phyloP scores from a whole-genome alignment of 2,797 vertebrate genomes.

The Neoniphon sammara region DNA sequence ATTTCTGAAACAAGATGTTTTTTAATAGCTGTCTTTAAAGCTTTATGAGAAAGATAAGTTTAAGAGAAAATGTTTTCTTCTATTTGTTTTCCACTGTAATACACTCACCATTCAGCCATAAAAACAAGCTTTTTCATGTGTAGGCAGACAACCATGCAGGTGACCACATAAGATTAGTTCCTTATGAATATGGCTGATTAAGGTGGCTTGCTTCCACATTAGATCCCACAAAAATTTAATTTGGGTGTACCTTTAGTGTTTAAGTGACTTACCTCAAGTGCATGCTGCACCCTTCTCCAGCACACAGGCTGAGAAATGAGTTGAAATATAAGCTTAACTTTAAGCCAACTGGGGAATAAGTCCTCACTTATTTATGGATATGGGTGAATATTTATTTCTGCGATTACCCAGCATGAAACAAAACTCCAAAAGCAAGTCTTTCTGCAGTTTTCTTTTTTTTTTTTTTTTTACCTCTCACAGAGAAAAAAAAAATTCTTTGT shows the following conservation, averaged over 20 bases:
- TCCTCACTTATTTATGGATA: constrained; percentile 63
- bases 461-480: constrained; percentile 21
- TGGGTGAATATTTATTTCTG: constrained; percentile 71
- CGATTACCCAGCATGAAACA: constrained; percentile 62
- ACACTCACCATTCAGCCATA: too few relatives aligned
- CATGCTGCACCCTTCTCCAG: constrained; percentile 13
- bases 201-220: background rate
- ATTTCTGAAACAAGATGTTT: background rate
- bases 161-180: background rate
- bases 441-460: too few relatives aligned
- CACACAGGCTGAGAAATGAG: constrained; percentile 38
- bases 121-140: too few relatives aligned
- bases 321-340: constrained; percentile 57
- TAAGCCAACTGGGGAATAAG: constrained; percentile 49
- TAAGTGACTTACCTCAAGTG: constrained; percentile 14
- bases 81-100: too few relatives aligned
- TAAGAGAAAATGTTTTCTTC: background rate
- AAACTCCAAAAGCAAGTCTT: constrained; percentile 55
- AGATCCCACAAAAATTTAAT: background rate
- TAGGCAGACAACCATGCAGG: too few relatives aligned
- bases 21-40: background rate
- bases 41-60: background rate
- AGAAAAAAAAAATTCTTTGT: constrained; percentile 52
- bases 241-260: background rate
- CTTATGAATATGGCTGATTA: background rate